These are phyloP conservation scores for Conomelus anceps DNA, from an alignment of 2,888 invertebrate species.

Conservation along the genomic window DNA sequence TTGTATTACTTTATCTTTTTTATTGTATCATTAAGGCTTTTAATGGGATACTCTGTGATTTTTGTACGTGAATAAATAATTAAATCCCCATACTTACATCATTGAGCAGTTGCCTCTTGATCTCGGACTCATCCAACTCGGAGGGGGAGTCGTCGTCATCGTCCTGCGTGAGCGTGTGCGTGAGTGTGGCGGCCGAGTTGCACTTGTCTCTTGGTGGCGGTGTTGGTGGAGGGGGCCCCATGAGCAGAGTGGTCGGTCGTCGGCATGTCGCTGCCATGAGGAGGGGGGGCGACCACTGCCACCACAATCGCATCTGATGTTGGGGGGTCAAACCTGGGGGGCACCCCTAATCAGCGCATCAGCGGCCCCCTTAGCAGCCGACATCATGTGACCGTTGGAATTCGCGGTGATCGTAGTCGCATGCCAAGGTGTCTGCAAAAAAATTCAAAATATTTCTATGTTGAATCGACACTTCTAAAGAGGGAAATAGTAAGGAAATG, in stretches of 20 bases:
- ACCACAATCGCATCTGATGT: not conserved
- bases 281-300: not conserved
- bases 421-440: too few relatives aligned
- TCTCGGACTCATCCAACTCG: constrained; percentile 70
- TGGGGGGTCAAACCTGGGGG: not conserved
- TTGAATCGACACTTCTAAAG: too few relatives aligned
- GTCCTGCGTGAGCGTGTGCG: not conserved
- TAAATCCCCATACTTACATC: constrained; percentile 55
- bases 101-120: constrained; percentile 66
- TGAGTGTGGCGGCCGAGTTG: not conserved
- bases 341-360: not conserved
- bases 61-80: too few relatives aligned
- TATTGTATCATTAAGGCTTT: too few relatives aligned
- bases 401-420: too few relatives aligned
- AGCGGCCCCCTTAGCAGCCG: not conserved
- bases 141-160: constrained; percentile 42
- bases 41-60: too few relatives aligned
- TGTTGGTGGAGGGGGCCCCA: not conserved
- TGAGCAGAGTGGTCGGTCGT: constrained; percentile 21
- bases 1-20: too few relatives aligned
- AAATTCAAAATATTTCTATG: too few relatives aligned
- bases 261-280: constrained; percentile 17
- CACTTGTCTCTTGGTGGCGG: not conserved
- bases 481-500: too few relatives aligned
- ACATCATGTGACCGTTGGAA: not conserved